These are phyloP conservation scores for Drosophila leonis DNA, from an alignment of 2,888 invertebrate genomes.

Conservation along the genomic window DNA sequence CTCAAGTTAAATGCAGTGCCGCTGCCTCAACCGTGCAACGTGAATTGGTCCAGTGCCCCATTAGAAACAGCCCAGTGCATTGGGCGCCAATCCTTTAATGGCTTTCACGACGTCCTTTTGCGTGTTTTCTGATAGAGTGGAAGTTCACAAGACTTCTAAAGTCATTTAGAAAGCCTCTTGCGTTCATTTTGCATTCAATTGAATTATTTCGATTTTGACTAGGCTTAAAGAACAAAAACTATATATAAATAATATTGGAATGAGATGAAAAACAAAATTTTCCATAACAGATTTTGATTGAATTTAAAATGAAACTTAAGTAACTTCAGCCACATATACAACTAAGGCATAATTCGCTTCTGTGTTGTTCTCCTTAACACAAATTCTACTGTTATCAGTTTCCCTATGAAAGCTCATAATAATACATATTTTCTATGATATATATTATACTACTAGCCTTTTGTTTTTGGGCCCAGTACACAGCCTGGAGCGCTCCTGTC, in stretches of 20 bases:
- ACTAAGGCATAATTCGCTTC: no score
- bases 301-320: neutral
- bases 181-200: neutral
- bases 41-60: constrained; percentile 17
- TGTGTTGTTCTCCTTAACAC: no score
- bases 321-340: no score
- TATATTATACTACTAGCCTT: neutral
- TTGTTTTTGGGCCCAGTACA: neutral
- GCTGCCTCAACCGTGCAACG: neutral
- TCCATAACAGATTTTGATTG: neutral
- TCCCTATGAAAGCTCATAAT: neutral
- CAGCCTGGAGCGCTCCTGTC: constrained; percentile 29
- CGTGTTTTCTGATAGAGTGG: neutral
- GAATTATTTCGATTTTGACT: no score
- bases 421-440: neutral
- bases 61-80: constrained; percentile 11
- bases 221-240: neutral
- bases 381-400: neutral
- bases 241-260: rapidly evolving
- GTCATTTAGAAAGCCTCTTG: neutral
- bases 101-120: neutral
- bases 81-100: constrained; percentile 14
- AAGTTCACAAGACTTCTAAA: neutral
- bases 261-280: neutral
- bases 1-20: constrained; percentile 56